Conservation (phyloP, 2,797 vertebrate genomes). For the Stomatorhinus walkeri region DNA sequence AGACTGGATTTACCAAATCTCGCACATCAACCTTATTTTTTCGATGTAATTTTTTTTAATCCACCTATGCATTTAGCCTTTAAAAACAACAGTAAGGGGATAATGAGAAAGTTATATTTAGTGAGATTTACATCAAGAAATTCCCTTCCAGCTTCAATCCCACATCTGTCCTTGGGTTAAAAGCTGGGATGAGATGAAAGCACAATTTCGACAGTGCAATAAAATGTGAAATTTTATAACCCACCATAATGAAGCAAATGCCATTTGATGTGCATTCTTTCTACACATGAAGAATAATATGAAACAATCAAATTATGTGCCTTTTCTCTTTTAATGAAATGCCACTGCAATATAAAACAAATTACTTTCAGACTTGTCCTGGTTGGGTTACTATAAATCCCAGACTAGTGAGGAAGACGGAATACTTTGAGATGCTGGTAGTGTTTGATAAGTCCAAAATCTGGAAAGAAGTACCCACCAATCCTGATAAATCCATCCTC, state of each 20-base stretch:
- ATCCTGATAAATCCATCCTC: constrained; percentile 70
- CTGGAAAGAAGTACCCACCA: background rate
- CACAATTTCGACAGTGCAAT: background rate
- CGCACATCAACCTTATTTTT: background rate
- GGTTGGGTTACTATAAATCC: background rate
- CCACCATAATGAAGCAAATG: background rate
- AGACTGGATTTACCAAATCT: background rate
- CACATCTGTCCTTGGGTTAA: background rate
- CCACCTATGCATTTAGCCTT: background rate
- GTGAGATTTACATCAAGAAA: background rate
- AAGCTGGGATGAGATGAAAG: background rate
- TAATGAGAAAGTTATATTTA: background rate
- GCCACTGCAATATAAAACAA: constrained; percentile 8
- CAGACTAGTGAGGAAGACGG: background rate
- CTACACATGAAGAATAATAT: background rate
- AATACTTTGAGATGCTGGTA: background rate
- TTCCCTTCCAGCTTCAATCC: background rate
- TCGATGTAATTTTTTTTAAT: background rate
- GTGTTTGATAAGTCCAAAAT: background rate
- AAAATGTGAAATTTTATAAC: background rate
- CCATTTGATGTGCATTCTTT: background rate
- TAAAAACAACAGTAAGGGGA: background rate
- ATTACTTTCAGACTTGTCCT: background rate
- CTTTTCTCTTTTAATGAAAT: background rate
- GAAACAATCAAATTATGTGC: background rate